Evolutionary conservation across 2,113 vertebrate species (phyloP), one percentile per base, ranked within the genome.

Genomic region (Hydrochoerus hydrochaeris): DNA sequence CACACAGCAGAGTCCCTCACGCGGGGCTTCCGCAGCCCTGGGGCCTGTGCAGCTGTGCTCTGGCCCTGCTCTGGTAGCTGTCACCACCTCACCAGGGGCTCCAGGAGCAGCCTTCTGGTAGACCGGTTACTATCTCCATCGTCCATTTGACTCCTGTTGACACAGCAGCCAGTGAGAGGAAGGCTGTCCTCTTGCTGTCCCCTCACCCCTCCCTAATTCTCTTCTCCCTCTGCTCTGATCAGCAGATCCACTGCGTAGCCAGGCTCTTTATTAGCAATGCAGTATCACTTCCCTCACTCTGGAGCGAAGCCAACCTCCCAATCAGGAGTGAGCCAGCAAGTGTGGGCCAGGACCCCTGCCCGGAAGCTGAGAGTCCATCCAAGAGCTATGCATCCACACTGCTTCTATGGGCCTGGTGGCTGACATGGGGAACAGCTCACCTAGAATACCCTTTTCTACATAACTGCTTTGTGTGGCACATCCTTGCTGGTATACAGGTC

Each of bases 21-120:
- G 3, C 1, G 0, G 30, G 26, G 1, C 46, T 38, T 38, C 57
- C 11, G 5, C n/a, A n/a, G n/a, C n/a, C 38, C n/a, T 17, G 17
- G n/a, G 13, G 17, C 32, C 7, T 54, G 46, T 62, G 7, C 28
- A 26, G 3, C 62, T 35, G 22, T 46, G 46, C 41, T 71, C 30
- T 49, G 46, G 73, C 20, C 46, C 44, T 87, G 38, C 11, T 35
- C 28, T 1, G 2, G 28, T 13, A 58, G 49, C 69, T 52, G 20
- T 2, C 2, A 6, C 30, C 17, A 30, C 26, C 3, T 26, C 22
- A 8, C 10, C 80, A 80, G 3, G 22, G 22, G 19, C 4, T 32
- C 28, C 4, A 11, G 20, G 4, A 24, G 20, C 44, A 62, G 54
- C 17, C 19, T 85, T 35, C 95, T 54, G 80, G 2, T 41, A 89